These are phyloP conservation scores for Stenopsyche tienmushanensis DNA, from an alignment of 1,140 invertebrate genomes.

Conservation along the genomic window DNA sequence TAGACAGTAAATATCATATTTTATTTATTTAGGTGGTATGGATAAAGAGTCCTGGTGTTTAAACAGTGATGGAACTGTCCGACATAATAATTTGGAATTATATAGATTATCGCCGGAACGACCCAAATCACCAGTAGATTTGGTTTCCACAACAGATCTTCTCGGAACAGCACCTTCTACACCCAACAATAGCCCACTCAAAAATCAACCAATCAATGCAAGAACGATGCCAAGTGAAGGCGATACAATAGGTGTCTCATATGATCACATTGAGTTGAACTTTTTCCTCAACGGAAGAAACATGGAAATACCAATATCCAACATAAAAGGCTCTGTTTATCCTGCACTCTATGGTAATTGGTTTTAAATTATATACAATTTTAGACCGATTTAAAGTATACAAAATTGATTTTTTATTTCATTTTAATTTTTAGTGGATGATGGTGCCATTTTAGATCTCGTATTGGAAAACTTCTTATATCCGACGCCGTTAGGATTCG, in stretches of 20 bases:
- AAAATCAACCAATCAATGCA: constrained; percentile 13
- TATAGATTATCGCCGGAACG: constrained; percentile 60
- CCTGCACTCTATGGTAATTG: constrained; percentile 87
- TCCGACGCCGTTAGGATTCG: constrained; percentile 84
- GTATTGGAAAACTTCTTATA: constrained; percentile 87
- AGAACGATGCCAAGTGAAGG: constrained; percentile 76
- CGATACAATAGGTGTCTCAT: constrained; percentile 91
- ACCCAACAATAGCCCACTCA: constrained; percentile 44
- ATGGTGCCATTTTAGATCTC: constrained; percentile 95
- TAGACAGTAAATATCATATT: constrained; percentile 1
- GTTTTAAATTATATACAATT: not conserved
- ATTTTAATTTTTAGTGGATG: constrained; percentile 78
- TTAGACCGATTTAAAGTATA: not conserved
- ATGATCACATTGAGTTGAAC: constrained; percentile 95
- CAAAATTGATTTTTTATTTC: not conserved
- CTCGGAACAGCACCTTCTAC: constrained; percentile 31
- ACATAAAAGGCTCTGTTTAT: constrained; percentile 88
- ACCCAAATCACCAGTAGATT: constrained; percentile 50
- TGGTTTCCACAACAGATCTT: constrained; percentile 41
- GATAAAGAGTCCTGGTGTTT: constrained; percentile 93
- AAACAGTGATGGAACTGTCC: constrained; percentile 83
- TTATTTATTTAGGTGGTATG: constrained; percentile 65
- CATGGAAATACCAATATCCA: constrained; percentile 80
- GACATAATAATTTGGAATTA: constrained; percentile 80
- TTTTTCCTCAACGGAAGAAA: constrained; percentile 93